Conservation (phyloP, 2,797 vertebrate genomes). For the Tiaroga cobitis region DNA sequence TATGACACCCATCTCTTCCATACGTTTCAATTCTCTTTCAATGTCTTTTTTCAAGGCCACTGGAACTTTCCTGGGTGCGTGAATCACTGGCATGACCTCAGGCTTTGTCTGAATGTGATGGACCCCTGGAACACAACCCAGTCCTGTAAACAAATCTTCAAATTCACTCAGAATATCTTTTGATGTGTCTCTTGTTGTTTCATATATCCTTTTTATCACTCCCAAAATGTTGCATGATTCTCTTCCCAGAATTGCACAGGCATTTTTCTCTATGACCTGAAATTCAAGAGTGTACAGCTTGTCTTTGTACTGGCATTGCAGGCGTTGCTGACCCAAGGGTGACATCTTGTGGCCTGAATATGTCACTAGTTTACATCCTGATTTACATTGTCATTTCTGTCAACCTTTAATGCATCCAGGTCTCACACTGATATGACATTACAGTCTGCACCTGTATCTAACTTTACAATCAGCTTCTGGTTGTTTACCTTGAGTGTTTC, state of each 20-base stretch:
- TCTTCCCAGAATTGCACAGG: background rate
- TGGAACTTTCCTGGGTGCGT: background rate
- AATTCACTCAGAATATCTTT: no score
- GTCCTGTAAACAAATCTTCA: background rate
- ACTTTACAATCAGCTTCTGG: background rate
- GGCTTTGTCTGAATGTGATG: background rate
- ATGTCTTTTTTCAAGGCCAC: constrained; percentile 22
- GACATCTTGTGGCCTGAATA: constrained; percentile 12
- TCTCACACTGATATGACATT: background rate
- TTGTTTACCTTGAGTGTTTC: background rate
- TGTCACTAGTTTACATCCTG: background rate
- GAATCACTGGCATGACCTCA: constrained; percentile 22
- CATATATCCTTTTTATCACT: no score
- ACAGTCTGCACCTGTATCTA: background rate
- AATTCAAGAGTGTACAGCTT: background rate
- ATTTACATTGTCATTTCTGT: background rate
- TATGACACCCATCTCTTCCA: constrained; percentile 20
- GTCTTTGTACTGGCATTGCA: background rate
- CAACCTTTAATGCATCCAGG: background rate
- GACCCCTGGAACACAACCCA: constrained; percentile 6
- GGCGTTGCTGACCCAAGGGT: background rate
- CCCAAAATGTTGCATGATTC: background rate
- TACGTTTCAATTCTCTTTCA: background rate
- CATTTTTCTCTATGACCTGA: background rate
- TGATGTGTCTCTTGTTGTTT: no score